phyloP scores from a whole-genome alignment of 2,113 vertebrate species.

The Eupsittula cactorum region DNA sequence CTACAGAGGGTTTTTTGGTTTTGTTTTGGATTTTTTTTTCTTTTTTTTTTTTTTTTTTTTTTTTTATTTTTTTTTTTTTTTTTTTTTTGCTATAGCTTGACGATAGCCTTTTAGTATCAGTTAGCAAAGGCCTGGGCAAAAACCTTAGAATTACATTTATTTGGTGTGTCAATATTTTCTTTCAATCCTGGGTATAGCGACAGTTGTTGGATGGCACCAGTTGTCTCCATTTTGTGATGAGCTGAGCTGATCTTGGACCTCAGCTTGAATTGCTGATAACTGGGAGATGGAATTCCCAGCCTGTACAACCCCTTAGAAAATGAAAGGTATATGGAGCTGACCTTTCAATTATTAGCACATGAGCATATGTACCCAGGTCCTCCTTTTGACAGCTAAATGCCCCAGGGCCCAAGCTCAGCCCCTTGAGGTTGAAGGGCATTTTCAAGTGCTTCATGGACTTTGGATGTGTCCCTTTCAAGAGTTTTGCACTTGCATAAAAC shows the following conservation, averaged over 20 bases:
- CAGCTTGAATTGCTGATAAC: not conserved
- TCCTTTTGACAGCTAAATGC: not conserved
- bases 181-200: not conserved
- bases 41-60: not conserved
- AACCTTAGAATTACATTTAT: not conserved
- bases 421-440: not conserved
- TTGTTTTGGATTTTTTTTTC: not conserved
- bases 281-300: not conserved
- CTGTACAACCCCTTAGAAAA: not conserved
- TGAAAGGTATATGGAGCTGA: not conserved
- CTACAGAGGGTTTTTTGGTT: not conserved
- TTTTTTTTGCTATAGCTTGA: not conserved
- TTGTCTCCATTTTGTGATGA: not conserved
- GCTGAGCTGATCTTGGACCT: not conserved
- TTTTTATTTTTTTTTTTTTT: not conserved
- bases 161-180: not conserved
- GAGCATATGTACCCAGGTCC: not conserved
- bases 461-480: not conserved
- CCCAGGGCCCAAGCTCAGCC: not conserved
- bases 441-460: constrained; percentile 26
- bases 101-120: not conserved
- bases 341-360: constrained; percentile 43
- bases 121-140: not conserved
- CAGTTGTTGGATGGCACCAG: not conserved
- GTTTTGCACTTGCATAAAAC: not conserved